phyloP scores from a whole-genome alignment of 2,797 vertebrate species.

The Pipistrellus kuhlii region DNA sequence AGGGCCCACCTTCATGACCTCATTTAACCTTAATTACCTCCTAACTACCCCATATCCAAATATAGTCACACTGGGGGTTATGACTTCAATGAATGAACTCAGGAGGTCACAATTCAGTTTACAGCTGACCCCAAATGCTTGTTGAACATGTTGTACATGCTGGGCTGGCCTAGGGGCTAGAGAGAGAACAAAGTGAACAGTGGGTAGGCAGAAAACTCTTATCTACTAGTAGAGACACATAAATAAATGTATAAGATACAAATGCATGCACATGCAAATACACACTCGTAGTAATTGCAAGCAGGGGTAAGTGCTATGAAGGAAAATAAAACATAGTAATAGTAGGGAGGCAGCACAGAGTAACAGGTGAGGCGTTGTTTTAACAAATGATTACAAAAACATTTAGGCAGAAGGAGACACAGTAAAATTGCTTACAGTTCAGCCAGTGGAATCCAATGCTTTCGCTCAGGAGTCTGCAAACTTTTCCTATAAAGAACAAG shows the following conservation, averaged over 20 bases:
- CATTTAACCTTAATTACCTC: neutral
- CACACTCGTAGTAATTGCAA: neutral
- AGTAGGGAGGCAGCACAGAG: neutral
- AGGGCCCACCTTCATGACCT: neutral
- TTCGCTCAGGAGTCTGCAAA: neutral
- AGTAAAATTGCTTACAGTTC: neutral
- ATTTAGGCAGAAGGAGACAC: neutral
- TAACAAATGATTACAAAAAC: neutral
- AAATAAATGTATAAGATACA: neutral
- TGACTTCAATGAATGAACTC: neutral
- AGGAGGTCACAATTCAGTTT: neutral
- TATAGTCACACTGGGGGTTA: too few relatives aligned
- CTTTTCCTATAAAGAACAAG: neutral
- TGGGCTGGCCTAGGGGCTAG: neutral
- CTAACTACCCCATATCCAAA: neutral
- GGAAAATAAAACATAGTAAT: neutral
- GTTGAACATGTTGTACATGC: neutral
- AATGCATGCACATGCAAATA: too few relatives aligned
- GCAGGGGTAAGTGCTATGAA: neutral
- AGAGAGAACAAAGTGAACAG: neutral
- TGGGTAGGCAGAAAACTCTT: neutral
- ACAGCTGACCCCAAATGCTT: neutral
- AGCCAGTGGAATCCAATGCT: neutral
- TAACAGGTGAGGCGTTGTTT: fast-evolving
- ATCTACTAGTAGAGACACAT: neutral